Percentiles rank a stretch among this genome's conserved stretches.
phyloP scores from a whole-genome alignment of 2,888 invertebrate genomes.

The Orthonychiurus folsomi region DNA sequence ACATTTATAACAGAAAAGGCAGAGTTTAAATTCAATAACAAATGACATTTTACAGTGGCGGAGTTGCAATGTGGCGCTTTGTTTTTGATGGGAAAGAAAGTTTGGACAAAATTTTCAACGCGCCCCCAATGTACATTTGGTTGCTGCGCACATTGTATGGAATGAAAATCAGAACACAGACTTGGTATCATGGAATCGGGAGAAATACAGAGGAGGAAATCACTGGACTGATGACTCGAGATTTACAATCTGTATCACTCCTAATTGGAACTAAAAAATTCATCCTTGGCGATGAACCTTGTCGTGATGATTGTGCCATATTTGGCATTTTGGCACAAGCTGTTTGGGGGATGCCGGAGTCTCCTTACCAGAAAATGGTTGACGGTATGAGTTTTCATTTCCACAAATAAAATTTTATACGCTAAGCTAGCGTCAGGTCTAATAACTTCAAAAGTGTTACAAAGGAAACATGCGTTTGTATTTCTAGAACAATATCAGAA shows the following conservation, averaged over 20 bases:
- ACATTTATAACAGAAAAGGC: too few relatives aligned
- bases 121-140: neutral
- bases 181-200: constrained; percentile 13
- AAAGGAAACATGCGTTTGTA: neutral
- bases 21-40: too few relatives aligned
- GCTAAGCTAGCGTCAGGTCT: too few relatives aligned
- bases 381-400: constrained; percentile 10
- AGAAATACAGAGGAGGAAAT: constrained; percentile 12
- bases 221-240: constrained; percentile 5
- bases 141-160: neutral
- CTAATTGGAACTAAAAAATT: constrained; percentile 15
- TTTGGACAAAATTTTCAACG: neutral
- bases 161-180: neutral
- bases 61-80: neutral
- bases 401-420: too few relatives aligned
- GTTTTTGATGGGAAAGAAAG: neutral
- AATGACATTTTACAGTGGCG: constrained; percentile 52
- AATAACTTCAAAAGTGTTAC: neutral
- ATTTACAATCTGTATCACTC: constrained; percentile 12
- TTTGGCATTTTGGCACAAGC: constrained; percentile 15
- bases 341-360: constrained; percentile 15
- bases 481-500: neutral
- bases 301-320: constrained; percentile 16
- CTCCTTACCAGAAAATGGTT: constrained; percentile 14
- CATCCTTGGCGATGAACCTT: constrained; percentile 14